Percentiles rank a stretch among this genome's conserved stretches.
These are phyloP conservation scores for Erythrocercus mccallii DNA, from an alignment of 2,113 vertebrate genomes.

Conservation along the genomic window DNA sequence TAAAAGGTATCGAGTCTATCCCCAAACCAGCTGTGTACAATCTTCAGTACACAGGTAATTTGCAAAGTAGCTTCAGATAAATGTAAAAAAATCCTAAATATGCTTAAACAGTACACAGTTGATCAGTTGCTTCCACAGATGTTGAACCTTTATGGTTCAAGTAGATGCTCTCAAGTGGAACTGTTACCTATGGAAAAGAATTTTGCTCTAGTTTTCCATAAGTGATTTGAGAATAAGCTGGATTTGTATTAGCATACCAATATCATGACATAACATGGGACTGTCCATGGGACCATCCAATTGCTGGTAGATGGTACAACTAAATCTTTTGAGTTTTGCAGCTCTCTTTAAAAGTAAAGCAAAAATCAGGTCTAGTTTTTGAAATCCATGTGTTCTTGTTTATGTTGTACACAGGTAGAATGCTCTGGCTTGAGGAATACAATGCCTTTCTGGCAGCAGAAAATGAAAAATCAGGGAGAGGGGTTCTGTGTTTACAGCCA, in stretches of 20 bases:
- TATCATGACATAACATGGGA: not conserved
- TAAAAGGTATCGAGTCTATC: not conserved
- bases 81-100: not conserved
- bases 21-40: not conserved
- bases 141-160: not conserved
- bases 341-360: not conserved
- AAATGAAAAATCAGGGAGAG: constrained; percentile 26
- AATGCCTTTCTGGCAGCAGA: constrained; percentile 20
- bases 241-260: not conserved
- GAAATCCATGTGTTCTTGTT: not conserved
- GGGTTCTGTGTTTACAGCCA: not conserved
- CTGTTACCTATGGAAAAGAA: not conserved
- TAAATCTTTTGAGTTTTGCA: not conserved
- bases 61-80: not conserved
- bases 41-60: not conserved
- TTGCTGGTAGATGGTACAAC: not conserved
- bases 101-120: not conserved
- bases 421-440: not conserved
- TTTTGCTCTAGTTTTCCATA: not conserved
- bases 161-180: not conserved
- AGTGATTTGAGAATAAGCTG: not conserved
- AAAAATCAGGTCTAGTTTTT: not conserved
- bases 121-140: not conserved
- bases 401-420: not conserved
- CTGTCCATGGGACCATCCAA: not conserved